Base-by-base conservation (phyloP, 64 coral and sea anemone genomes). In the Montipora sp. region DNA sequence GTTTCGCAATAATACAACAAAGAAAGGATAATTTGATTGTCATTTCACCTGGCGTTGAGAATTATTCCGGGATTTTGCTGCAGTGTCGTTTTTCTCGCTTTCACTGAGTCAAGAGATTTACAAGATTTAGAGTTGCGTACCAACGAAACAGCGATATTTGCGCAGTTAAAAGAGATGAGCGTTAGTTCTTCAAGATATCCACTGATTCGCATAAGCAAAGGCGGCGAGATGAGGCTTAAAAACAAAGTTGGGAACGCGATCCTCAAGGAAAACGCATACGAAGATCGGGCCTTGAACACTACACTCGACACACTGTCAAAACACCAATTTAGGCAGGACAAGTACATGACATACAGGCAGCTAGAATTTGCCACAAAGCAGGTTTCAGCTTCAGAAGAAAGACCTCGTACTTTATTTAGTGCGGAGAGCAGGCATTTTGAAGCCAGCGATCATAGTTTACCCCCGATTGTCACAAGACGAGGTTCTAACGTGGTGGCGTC, bases 261-360 rank as follows among this genome's bases (percentile, higher is more conserved):
- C 59, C 77, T 98, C 4, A 98, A 87, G 51, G 95, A 98, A 75
- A 98, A 98, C 14, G 83, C 95, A 16, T 91, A 98, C 71, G 95
- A 98, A 92, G 92, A 98, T 9, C 79, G 95, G 71, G 92, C 95
- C 14, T 59, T 98, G 27, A 85, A 83, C 60, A 87, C 95, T 19
- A 90, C 70, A 49, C 83, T 98, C 2, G 83, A 90, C 86, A 88
- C 73, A 1, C 78, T 98, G 5, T 83, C 71, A 9, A 94, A 81
- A 65, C 95, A 98, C 15, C 89, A 88, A 79, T 87, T 77, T 78
- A 91, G 95, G 48, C 92, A 98, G 46, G 95, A 94, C 61, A 93
- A 98, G 23, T 98, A 98, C 46, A 91, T 98, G 89, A 98, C 95
- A 72, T 98, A 94, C 45, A 89, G 95, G 58, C 95, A 98, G 85